Evolutionary conservation across 2,888 invertebrate genomes (phyloP).

Genomic region (Kuschelorhynchus macadamiae): DNA sequence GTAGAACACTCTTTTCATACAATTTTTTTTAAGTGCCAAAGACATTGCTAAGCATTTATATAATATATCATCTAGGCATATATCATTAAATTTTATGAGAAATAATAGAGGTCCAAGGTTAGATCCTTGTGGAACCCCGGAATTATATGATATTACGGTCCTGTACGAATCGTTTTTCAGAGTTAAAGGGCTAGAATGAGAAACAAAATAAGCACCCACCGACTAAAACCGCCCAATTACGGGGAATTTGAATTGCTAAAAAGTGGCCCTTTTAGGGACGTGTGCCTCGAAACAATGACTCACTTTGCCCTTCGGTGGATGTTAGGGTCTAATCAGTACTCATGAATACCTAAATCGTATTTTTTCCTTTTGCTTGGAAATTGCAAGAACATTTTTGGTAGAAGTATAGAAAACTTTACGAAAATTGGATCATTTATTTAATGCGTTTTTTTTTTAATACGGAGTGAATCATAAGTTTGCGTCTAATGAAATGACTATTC

Average conservation of each 20-base stretch:
- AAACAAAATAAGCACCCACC: slow-evolving; percentile 29
- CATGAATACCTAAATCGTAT: slow-evolving; percentile 23
- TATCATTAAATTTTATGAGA: too few relatives aligned
- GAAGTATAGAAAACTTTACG: neutral
- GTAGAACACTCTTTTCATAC: too few relatives aligned
- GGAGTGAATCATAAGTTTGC: too few relatives aligned
- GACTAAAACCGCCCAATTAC: slow-evolving; percentile 37
- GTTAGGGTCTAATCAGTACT: slow-evolving; percentile 29
- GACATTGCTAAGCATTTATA: too few relatives aligned
- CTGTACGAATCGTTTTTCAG: slow-evolving; percentile 11
- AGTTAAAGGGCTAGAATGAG: slow-evolving; percentile 25
- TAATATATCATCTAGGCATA: too few relatives aligned
- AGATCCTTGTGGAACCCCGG: too few relatives aligned
- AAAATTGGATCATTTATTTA: too few relatives aligned
- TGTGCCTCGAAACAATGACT: slow-evolving; percentile 39
- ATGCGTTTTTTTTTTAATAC: too few relatives aligned
- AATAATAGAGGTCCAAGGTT: too few relatives aligned
- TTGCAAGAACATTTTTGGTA: neutral
- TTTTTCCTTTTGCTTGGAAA: neutral
- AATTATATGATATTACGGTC: slow-evolving; percentile 10
- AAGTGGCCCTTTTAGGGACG: slow-evolving; percentile 30
- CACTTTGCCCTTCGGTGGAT: slow-evolving; percentile 25
- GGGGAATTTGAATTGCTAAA: slow-evolving; percentile 38
- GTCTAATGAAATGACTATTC: too few relatives aligned
- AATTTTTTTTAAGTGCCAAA: too few relatives aligned